Evolutionary conservation across 2,888 invertebrate genomes (phyloP).

Genomic region (Aleiodes alternator): DNA sequence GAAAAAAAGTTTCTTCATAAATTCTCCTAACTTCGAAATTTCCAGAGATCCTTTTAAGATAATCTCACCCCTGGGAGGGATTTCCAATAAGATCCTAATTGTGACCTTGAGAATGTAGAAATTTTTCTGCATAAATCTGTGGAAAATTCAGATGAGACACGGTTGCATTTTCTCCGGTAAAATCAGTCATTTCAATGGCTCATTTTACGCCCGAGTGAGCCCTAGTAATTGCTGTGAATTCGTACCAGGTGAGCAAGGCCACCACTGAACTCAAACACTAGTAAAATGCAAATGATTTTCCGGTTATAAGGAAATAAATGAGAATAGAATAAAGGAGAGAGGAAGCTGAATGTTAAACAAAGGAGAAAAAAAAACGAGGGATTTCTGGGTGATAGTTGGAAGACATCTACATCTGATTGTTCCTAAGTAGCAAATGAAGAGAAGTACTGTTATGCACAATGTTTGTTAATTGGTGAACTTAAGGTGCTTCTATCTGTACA

Average conservation of each 20-base stretch:
- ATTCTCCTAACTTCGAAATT: too few species aligned
- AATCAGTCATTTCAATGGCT: neutral
- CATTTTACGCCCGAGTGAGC: slow-evolving; percentile 22
- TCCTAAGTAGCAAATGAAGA: neutral
- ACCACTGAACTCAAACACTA: neutral
- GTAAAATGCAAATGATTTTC: slow-evolving; percentile 21
- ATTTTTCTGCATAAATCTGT: neutral
- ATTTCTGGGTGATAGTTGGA: slow-evolving; percentile 2
- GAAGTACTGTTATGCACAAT: slow-evolving; percentile 51
- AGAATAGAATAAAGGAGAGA: neutral
- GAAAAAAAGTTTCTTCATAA: too few species aligned
- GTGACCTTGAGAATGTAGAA: too few species aligned
- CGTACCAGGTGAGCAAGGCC: slow-evolving; percentile 20
- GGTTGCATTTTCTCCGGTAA: too few species aligned
- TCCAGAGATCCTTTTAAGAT: too few species aligned
- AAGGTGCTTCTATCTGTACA: slow-evolving; percentile 28
- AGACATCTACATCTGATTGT: slow-evolving; percentile 14
- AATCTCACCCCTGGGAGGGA: too few species aligned
- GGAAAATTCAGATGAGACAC: neutral
- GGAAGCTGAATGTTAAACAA: slow-evolving; percentile 19
- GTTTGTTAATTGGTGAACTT: slow-evolving; percentile 54
- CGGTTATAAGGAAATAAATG: slow-evolving; percentile 12
- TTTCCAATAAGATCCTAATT: too few species aligned
- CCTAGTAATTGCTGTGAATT: slow-evolving; percentile 15
- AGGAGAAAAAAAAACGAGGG: slow-evolving; percentile 12